Evolutionary conservation across 2,113 vertebrate species (phyloP), one percentile per base, ranked within the genome.

Genomic region (Microcebus jonahi): DNA sequence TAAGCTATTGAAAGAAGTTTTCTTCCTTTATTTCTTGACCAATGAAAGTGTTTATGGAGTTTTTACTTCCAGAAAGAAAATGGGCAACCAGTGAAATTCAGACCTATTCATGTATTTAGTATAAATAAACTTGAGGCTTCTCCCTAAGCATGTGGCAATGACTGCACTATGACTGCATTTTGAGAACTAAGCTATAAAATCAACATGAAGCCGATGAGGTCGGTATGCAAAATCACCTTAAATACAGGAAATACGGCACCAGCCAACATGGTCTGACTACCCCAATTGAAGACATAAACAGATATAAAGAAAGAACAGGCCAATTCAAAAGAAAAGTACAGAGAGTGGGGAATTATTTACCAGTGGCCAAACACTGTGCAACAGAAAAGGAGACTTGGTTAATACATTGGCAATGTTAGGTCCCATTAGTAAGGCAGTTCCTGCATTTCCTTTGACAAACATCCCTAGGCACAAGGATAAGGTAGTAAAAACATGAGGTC

Each of bases 21-120:
- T n/a, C 14, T 42, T 80, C 27, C 14, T 59, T 90, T 9, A 55
- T 55, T 91, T 91, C 31, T 87, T 57, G 34, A 83, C 57, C 80
- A 57, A 79, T 68, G 6, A 34, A 94, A 61, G 11, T 20, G 3
- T 76, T 88, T 84, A 21, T 31, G 39, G 55, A 63, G 31, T 53
- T 80, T 85, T 85, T 50, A 18, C 21, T 95, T 57, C 27, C 71
- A 57, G 15, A 48, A 67, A 13, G 29, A 5, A 61, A 29, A 36
- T 48, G 50, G 27, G 31, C 55, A 42, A 67, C 14, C 5, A 53
- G 14, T 34, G 12, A 68, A 53, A 59, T 53, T 84, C 68, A 50
- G 8, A 70, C 8, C 18, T 42, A 21, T 45, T 45, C 20, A 29
- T 10, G 14, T 48, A 61, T 48, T 77, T 61, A 61, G 39, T 73